Percentiles rank a stretch among this genome's conserved stretches.
Conservation (phyloP, 2,888 invertebrate genomes). For the Lordiphosa andalusiaca region DNA sequence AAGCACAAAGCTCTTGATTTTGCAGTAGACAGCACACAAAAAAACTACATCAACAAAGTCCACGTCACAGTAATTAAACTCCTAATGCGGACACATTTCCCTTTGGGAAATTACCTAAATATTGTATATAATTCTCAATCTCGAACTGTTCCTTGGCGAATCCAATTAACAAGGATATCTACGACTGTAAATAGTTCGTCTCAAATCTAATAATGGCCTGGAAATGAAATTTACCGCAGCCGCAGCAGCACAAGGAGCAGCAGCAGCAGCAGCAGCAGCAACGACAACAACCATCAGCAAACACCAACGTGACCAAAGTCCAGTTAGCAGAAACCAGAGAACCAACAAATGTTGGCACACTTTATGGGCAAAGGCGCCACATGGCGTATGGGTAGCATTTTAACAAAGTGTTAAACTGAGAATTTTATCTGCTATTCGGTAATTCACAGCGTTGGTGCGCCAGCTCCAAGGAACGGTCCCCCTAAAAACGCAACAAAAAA, state of each 20-base stretch:
- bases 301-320: constrained; percentile 40
- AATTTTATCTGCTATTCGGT: constrained; percentile 74
- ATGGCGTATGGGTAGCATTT: constrained; percentile 68
- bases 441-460: constrained; percentile 51
- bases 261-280: constrained; percentile 3
- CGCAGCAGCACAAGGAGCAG: constrained; percentile 16
- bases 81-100: constrained; percentile 8
- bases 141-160: constrained; percentile 39
- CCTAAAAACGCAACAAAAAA: constrained; percentile 11
- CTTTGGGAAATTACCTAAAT: constrained; percentile 1
- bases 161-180: constrained; percentile 66
- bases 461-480: constrained; percentile 60
- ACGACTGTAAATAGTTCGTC: constrained; percentile 29
- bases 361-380: constrained; percentile 62
- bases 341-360: constrained; percentile 52
- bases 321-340: constrained; percentile 36
- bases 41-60: no score
- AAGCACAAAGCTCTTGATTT: no score
- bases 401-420: constrained; percentile 76
- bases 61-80: no score
- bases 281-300: constrained; percentile 18
- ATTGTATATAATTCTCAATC: constrained; percentile 1
- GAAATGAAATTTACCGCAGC: constrained; percentile 51
- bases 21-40: no score
- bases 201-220: constrained; percentile 52